Percentiles rank a stretch among this genome's conserved stretches.
These are phyloP conservation scores for Ips nitidus DNA, from an alignment of 1,140 invertebrate species.

Conservation along the genomic window DNA sequence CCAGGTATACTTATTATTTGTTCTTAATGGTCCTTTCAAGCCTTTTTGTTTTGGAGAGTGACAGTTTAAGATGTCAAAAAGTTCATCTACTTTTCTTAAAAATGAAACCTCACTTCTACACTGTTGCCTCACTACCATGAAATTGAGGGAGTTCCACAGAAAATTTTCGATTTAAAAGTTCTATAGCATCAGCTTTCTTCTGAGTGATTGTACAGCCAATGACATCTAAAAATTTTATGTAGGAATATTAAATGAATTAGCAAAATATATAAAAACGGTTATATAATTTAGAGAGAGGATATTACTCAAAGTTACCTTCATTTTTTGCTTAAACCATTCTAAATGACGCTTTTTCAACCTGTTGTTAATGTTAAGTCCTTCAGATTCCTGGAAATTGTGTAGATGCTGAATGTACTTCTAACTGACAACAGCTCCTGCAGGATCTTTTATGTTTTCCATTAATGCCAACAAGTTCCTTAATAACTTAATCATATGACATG, in stretches of 20 bases:
- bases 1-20: not conserved
- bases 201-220: not conserved
- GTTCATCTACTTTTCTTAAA: not conserved
- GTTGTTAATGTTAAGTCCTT: not conserved
- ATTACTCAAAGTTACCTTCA: too few species aligned
- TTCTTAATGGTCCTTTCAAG: not conserved
- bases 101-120: too few species aligned
- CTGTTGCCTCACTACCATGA: not conserved
- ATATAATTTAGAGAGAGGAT: too few species aligned
- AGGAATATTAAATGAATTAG: not conserved
- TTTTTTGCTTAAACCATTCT: not conserved
- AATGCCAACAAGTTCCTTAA: not conserved
- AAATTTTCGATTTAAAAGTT: not conserved
- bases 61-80: not conserved
- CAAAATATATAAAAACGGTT: not conserved
- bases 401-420: constrained; percentile 46
- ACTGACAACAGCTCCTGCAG: constrained; percentile 75
- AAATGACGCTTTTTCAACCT: not conserved
- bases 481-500: constrained; percentile 16
- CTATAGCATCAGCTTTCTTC: not conserved
- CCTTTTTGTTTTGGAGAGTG: not conserved
- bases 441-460: not conserved
- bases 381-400: not conserved
- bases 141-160: not conserved
- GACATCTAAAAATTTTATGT: not conserved